A percentile compares a stretch with the other conserved stretches of the same genome.
Evolutionary conservation across 2,888 invertebrate genomes (phyloP).

Genomic region (Cepaea hortensis): DNA sequence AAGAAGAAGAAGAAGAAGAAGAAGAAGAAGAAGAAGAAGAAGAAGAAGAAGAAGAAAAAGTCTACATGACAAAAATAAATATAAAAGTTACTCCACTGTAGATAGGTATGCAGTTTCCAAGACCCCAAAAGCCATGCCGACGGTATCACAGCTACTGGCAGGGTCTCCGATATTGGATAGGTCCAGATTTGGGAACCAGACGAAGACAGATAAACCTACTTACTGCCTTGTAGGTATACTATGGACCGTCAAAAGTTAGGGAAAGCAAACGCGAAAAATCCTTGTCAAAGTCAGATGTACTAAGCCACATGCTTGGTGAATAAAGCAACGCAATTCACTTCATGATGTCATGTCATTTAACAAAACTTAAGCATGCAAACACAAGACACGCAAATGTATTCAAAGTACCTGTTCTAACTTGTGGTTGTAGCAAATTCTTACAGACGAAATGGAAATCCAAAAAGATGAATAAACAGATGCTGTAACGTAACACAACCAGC

Average conservation of each 20-base stretch:
- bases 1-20: conserved; percentile 7
- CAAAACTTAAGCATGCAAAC: no score
- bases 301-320: not conserved
- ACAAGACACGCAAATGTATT: no score
- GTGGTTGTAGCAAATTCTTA: no score
- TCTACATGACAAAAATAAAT: not conserved
- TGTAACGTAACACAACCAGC: no score
- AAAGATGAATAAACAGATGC: no score
- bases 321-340: no score
- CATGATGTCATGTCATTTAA: no score
- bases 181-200: not conserved
- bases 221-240: not conserved
- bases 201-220: not conserved
- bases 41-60: conserved; percentile 9
- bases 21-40: conserved; percentile 1
- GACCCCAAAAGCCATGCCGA: no score
- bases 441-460: no score
- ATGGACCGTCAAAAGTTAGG: not conserved
- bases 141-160: no score
- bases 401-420: no score
- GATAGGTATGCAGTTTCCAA: not conserved
- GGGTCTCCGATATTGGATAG: not conserved
- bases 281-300: not conserved
- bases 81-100: not conserved
- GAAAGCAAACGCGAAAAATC: not conserved